Evolutionary conservation across 2,113 vertebrate species (phyloP).

Genomic region (Onychostoma macrolepis): DNA sequence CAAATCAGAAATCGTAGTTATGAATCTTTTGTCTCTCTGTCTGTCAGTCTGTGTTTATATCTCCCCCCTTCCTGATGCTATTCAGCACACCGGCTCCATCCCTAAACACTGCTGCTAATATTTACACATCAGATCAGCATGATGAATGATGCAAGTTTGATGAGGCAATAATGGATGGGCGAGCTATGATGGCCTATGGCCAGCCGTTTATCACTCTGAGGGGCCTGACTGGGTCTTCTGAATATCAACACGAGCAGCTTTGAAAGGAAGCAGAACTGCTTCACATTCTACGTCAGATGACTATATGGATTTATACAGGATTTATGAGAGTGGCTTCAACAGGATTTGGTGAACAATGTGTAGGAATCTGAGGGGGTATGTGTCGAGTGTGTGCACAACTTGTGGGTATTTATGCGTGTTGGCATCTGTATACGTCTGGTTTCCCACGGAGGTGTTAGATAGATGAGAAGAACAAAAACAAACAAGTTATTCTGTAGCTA

Average conservation of each 20-base stretch:
- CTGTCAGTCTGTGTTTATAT: slow-evolving; percentile 9
- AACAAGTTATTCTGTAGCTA: slow-evolving; percentile 23
- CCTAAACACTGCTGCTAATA: slow-evolving; percentile 43
- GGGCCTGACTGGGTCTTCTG: slow-evolving; percentile 28
- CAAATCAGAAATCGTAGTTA: background rate
- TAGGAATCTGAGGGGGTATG: slow-evolving; percentile 9
- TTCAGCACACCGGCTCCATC: background rate
- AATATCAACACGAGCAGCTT: slow-evolving; percentile 47
- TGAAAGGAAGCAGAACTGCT: slow-evolving; percentile 46
- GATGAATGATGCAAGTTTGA: slow-evolving; percentile 53
- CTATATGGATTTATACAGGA: slow-evolving; percentile 42
- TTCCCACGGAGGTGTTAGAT: slow-evolving; percentile 6
- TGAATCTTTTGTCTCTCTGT: background rate
- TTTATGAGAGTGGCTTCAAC: slow-evolving; percentile 12
- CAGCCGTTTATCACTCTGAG: slow-evolving; percentile 54
- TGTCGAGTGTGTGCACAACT: background rate
- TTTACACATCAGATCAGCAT: slow-evolving; percentile 48
- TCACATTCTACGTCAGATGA: slow-evolving; percentile 2
- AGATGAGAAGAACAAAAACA: background rate
- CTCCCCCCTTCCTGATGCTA: background rate
- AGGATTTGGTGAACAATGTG: slow-evolving; percentile 1
- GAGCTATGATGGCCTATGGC: slow-evolving; percentile 42
- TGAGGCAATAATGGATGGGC: slow-evolving; percentile 47
- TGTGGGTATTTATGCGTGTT: slow-evolving; percentile 19
- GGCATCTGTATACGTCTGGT: background rate